These are phyloP conservation scores for Drosophila grimshawi DNA, from an alignment of 1,140 invertebrate species.

Conservation along the genomic window DNA sequence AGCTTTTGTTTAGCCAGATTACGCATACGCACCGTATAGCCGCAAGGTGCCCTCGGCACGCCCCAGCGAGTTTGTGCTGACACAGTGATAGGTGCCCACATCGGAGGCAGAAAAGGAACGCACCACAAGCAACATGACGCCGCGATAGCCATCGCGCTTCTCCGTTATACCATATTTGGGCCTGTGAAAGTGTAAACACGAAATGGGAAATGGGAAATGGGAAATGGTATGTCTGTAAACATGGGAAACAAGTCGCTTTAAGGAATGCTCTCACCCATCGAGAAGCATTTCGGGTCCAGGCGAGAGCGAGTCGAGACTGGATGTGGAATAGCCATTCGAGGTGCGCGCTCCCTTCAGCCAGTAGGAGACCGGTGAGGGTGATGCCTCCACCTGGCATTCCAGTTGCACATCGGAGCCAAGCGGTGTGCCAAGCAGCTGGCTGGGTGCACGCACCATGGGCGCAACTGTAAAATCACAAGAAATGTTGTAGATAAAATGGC, in stretches of 20 bases:
- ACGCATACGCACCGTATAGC: slow-evolving; percentile 91
- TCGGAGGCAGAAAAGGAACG: slow-evolving; percentile 91
- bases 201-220: background rate
- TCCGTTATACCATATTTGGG: slow-evolving; percentile 93
- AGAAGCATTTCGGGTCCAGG: slow-evolving; percentile 88
- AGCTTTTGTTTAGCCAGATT: slow-evolving; percentile 33
- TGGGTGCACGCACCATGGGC: slow-evolving; percentile 92
- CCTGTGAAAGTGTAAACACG: slow-evolving; percentile 85
- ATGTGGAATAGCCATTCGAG: slow-evolving; percentile 66
- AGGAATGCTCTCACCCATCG: slow-evolving; percentile 88
- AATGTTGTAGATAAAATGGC: background rate
- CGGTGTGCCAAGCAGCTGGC: slow-evolving; percentile 92
- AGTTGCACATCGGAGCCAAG: slow-evolving; percentile 91
- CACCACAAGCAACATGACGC: slow-evolving; percentile 93
- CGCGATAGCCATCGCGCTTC: slow-evolving; percentile 91
- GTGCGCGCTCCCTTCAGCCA: slow-evolving; percentile 91
- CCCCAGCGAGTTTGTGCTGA: slow-evolving; percentile 95
- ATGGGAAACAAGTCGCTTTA: background rate
- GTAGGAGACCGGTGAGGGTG: slow-evolving; percentile 93
- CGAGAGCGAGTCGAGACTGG: slow-evolving; percentile 79
- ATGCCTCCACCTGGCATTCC: slow-evolving; percentile 93
- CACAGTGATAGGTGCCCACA: slow-evolving; percentile 95
- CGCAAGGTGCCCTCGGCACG: slow-evolving; percentile 93
- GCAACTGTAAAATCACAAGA: slow-evolving; percentile 87
- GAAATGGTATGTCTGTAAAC: background rate